Evolutionary conservation across 2,797 vertebrate genomes (phyloP).

Genomic region (Paramormyrops hopkinsi): DNA sequence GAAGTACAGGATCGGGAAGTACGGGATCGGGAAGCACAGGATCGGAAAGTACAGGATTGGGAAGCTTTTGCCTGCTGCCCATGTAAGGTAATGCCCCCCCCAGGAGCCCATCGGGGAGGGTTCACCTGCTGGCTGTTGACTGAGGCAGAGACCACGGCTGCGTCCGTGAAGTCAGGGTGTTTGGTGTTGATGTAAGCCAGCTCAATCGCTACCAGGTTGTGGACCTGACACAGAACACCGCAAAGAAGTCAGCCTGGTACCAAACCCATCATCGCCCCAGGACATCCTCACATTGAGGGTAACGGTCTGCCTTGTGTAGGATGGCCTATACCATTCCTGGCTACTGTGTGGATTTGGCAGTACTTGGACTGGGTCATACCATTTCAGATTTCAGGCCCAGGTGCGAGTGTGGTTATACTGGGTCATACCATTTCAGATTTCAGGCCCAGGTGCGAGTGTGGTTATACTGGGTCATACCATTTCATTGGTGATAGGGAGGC

Average conservation of each 20-base stretch:
- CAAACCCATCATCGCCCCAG: background rate
- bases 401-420: background rate
- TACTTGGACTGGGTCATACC: background rate
- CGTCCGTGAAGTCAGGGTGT: slow-evolving; percentile 75
- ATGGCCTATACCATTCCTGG: background rate
- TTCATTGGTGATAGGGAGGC: slow-evolving; percentile 72
- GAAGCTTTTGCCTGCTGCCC: background rate
- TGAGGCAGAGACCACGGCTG: slow-evolving; percentile 69
- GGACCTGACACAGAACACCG: slow-evolving; percentile 52
- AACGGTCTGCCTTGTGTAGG: background rate
- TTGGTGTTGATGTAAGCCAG: slow-evolving; percentile 80
- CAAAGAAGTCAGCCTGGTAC: background rate
- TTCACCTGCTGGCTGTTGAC: slow-evolving; percentile 72
- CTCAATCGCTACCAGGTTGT: slow-evolving; percentile 72
- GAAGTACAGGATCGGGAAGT: too few relatives aligned
- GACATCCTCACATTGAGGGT: background rate
- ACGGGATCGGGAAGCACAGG: too few relatives aligned
- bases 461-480: slow-evolving; percentile 57
- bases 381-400: background rate
- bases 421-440: background rate
- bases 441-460: background rate
- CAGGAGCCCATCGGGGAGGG: background rate
- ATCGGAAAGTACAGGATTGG: too few relatives aligned
- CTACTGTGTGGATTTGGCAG: background rate
- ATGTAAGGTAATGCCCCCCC: background rate